Percentiles rank a stretch among this genome's conserved stretches.
Conservation (phyloP, 2,888 invertebrate genomes). For the Synanthedon tipuliformis region DNA sequence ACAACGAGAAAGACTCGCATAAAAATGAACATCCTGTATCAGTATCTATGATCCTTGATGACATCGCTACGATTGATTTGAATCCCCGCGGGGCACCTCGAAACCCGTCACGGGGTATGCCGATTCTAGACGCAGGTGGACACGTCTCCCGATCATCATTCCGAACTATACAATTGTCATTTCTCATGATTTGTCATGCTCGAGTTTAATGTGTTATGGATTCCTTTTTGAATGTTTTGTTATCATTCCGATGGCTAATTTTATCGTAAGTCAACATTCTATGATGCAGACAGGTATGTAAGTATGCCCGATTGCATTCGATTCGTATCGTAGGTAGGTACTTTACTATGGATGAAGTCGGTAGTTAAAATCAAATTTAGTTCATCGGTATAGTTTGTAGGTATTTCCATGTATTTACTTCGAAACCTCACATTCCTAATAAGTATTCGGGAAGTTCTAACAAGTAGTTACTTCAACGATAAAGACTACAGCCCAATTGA, state of each 20-base stretch:
- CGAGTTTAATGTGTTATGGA: slow-evolving; percentile 5
- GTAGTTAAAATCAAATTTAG: no score
- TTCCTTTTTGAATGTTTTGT: background rate
- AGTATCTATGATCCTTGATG: slow-evolving; percentile 19
- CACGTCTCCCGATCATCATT: slow-evolving; percentile 21
- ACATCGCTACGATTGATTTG: slow-evolving; percentile 26
- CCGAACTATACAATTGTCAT: slow-evolving; percentile 34
- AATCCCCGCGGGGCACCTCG: slow-evolving; percentile 6
- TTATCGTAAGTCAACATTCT: background rate
- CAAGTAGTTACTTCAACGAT: no score
- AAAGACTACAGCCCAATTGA: no score
- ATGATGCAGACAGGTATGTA: background rate
- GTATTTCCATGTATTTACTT: no score
- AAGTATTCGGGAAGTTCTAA: no score
- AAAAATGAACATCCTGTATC: no score
- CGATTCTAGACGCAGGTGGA: slow-evolving; percentile 14
- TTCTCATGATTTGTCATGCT: slow-evolving; percentile 37
- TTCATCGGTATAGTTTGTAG: no score
- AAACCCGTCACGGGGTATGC: slow-evolving; percentile 4
- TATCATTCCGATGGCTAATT: background rate
- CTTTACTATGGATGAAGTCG: no score
- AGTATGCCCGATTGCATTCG: no score
- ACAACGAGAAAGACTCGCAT: no score
- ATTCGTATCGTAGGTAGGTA: no score
- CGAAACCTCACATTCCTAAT: no score